phyloP scores from a whole-genome alignment of 2,888 invertebrate genomes.

The Drosophila siamana region DNA sequence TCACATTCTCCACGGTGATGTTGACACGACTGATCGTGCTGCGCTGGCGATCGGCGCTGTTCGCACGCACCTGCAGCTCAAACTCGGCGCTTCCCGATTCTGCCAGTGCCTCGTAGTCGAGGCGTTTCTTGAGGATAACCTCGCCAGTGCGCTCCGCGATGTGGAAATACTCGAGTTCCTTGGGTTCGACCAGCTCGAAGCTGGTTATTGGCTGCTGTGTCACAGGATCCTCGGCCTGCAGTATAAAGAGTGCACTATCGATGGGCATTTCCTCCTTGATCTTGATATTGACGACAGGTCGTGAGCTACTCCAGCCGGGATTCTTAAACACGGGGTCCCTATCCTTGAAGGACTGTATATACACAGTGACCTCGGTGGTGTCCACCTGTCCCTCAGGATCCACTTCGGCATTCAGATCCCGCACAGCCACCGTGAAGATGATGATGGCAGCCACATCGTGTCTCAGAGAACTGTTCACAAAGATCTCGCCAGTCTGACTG shows the following conservation, averaged over 20 bases:
- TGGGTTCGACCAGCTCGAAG: constrained; percentile 87
- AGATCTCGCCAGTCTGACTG: constrained; percentile 89
- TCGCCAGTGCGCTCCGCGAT: constrained; percentile 90
- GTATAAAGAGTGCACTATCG: constrained; percentile 89
- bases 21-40: constrained; percentile 89
- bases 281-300: constrained; percentile 88
- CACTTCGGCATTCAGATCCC: constrained; percentile 90
- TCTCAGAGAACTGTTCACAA: constrained; percentile 89
- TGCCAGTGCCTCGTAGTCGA: constrained; percentile 91
- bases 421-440: constrained; percentile 90
- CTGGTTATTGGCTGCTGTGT: constrained; percentile 88
- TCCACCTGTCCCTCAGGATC: constrained; percentile 89
- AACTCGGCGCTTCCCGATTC: constrained; percentile 83
- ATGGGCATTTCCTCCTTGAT: constrained; percentile 92
- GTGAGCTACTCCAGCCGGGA: constrained; percentile 90
- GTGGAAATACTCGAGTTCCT: constrained; percentile 86
- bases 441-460: constrained; percentile 91
- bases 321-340: constrained; percentile 91
- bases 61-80: constrained; percentile 87
- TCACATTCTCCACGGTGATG: constrained; percentile 90
- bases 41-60: constrained; percentile 83
- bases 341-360: constrained; percentile 91
- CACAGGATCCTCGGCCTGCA: constrained; percentile 90
- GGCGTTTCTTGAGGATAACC: constrained; percentile 89
- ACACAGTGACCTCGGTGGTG: constrained; percentile 90